Base-by-base conservation (phyloP, 2,113 vertebrate genomes). In the Acrocephalus arundinaceus region DNA sequence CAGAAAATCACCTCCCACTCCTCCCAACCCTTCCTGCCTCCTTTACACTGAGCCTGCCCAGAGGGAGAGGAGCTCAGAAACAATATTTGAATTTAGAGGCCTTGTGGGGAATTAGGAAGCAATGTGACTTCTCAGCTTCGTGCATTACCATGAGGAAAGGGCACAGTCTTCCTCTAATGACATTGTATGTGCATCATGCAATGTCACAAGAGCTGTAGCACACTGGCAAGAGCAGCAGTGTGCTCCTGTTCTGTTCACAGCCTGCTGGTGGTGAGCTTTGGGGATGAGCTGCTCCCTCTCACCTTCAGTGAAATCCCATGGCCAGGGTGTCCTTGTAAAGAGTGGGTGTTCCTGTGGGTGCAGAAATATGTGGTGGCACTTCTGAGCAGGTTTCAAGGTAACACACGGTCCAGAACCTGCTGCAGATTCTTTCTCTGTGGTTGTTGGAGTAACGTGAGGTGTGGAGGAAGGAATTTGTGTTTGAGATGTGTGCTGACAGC, bases 401-500 rank as follows among this genome's bases (percentile, higher is more conserved):
- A 46, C 57, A 54, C 35, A 74, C 0, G 0, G 43, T 68, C 30
- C 73, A 77, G 81, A 76, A 92, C 49, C 37, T 79, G 61, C 78
- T n/a, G 68, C 46, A 49, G 55, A 24, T 70, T 77, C 13, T 59
- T 86, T 55, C 72, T 67, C 37, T 77, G 48, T 58, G 79, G 63
- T n/a, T 74, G 71, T 77, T 96, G 82, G 87, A 90, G 91, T 86
- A 94, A 68, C 3, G 39, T 76, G 85, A 82, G 62, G 35, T 54
- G 55, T 62, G 87, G 82, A 94, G 49, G 75, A 75, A 65, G 82
- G 91, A 39, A 59, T 93, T 73, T 66, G 45, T 75, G 81, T 85
- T 85, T 72, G 88, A 79, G 73, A 84, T 86, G 85, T 46, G 83
- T 75, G 68, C 78, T 93, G 93, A 22, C 71, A 85, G 76, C 77